Evolutionary conservation across 37 sponge, comb jelly and placozoan genomes (phyloP).

Genomic region (Oscarella lobularis): DNA sequence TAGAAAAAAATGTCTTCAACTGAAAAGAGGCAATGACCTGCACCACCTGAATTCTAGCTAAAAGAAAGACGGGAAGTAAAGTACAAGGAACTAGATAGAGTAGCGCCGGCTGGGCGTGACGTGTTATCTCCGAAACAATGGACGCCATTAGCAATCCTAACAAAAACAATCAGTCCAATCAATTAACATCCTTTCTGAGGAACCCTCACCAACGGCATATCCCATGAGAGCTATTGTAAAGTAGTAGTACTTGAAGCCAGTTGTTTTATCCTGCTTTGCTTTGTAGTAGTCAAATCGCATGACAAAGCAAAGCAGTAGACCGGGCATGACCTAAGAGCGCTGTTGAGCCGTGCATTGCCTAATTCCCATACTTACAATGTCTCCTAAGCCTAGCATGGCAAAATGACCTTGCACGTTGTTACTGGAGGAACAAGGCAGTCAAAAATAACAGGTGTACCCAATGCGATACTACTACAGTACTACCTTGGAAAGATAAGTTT

Average conservation of each 20-base stretch:
- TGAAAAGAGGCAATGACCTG: not conserved
- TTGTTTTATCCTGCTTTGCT: not conserved
- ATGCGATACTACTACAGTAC: not conserved
- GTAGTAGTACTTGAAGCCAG: constrained; percentile 22
- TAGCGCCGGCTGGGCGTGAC: constrained; percentile 52
- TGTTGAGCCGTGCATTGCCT: not conserved
- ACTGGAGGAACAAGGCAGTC: constrained; percentile 11
- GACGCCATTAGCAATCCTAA: constrained; percentile 32
- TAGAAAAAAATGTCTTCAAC: constrained; percentile 7
- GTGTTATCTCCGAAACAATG: constrained; percentile 17
- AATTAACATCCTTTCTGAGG: no score
- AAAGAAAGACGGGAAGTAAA: constrained; percentile 35
- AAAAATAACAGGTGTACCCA: not conserved
- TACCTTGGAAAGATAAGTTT: constrained; percentile 61
- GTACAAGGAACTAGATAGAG: constrained; percentile 55
- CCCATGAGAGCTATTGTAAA: constrained; percentile 26
- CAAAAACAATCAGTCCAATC: not conserved
- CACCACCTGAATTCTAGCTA: constrained; percentile 41
- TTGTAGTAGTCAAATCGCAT: constrained; percentile 39
- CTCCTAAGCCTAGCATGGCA: constrained; percentile 60
- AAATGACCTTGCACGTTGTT: constrained; percentile 16
- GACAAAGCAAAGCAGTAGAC: constrained; percentile 48
- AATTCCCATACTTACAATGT: constrained; percentile 30
- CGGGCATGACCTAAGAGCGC: constrained; percentile 38
- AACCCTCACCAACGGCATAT: constrained; percentile 29